Base-by-base conservation (phyloP, 2,797 vertebrate genomes). In the Aythya fuligula region DNA sequence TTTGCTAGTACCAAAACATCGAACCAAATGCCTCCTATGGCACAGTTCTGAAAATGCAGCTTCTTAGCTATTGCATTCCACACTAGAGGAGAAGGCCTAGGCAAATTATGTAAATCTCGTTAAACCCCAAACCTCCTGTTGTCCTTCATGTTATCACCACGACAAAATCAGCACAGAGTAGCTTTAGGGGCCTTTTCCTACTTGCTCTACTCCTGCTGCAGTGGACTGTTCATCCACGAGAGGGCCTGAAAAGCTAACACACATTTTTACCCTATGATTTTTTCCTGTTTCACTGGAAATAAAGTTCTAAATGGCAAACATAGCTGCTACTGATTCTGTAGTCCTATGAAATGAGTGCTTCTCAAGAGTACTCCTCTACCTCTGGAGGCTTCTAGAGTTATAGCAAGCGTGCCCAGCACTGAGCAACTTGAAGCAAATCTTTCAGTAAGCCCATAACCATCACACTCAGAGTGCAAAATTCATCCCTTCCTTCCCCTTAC, bases 391-490 rank as follows among this genome's bases (percentile, higher is more conserved):
- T 3, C 32, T 6, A 38, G 15, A 13, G 15, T 1, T 16, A 21
- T 2, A 14, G 41, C 19, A n/a, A 39, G 47, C 19, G 0, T 3
- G 3, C 34, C 85, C 41, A 18, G 72, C 32, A 5, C 34, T 2
- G 4, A 32, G 32, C 28, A 24, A 25, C 11, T 17, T 6, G 41
- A 49, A 43, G 27, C 8, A 24, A 47, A 47, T 19, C 54, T 8
- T 12, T 3, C 54, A 6, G 54, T 2, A 13, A 38, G 27, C 1
- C 2, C 5, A 5, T 6, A 25, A 30, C 36, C 45, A 7, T 22
- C 45, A 10, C 64, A 21, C 14, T 6, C 2, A 14, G 62, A 11
- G n/a, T 1, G 38, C 39, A 32, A 47, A 7, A 24, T 13, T n/a
- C 38, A 17, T 11, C 11, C 20, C 21, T 17, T 34, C n/a, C 45